These are phyloP conservation scores for Dolichotis patagonum DNA, from an alignment of 2,113 vertebrate species.

Conservation along the genomic window DNA sequence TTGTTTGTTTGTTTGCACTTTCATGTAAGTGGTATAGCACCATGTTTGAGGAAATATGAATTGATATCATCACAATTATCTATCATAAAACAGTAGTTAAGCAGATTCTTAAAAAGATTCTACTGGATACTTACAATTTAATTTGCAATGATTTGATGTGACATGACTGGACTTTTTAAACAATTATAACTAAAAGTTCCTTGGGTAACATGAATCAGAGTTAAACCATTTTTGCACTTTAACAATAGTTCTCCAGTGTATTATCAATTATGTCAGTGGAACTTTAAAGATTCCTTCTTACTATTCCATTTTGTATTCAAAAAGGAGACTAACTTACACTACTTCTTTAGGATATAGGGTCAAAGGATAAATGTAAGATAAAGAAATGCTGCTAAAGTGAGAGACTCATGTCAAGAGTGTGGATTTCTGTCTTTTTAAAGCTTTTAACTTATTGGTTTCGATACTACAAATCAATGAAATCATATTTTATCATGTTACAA, in stretches of 20 bases:
- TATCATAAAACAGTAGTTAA: neutral
- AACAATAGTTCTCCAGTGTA: neutral
- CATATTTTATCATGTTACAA: neutral
- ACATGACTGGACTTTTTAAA: slow-evolving; percentile 40
- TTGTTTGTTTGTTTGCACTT: slow-evolving; percentile 15
- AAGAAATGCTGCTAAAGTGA: neutral
- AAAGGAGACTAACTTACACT: neutral
- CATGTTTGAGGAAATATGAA: neutral
- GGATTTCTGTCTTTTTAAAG: neutral
- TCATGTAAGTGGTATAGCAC: neutral
- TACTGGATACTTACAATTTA: neutral
- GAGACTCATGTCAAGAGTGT: neutral
- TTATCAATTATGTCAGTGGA: slow-evolving; percentile 32
- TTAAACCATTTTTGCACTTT: slow-evolving; percentile 25
- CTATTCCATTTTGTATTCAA: slow-evolving; percentile 9
- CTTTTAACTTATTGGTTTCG: slow-evolving; percentile 32
- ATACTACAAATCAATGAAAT: slow-evolving; percentile 37
- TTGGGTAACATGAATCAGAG: neutral
- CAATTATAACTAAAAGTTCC: neutral
- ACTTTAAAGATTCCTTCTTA: slow-evolving; percentile 33
- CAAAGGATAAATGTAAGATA: slow-evolving; percentile 16
- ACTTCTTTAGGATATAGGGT: neutral
- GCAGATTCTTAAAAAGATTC: neutral
- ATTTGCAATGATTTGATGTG: neutral
- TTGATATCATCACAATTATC: neutral